Conservation (phyloP, 1,140 invertebrate species). For the Dendrolimus kikuchii region DNA sequence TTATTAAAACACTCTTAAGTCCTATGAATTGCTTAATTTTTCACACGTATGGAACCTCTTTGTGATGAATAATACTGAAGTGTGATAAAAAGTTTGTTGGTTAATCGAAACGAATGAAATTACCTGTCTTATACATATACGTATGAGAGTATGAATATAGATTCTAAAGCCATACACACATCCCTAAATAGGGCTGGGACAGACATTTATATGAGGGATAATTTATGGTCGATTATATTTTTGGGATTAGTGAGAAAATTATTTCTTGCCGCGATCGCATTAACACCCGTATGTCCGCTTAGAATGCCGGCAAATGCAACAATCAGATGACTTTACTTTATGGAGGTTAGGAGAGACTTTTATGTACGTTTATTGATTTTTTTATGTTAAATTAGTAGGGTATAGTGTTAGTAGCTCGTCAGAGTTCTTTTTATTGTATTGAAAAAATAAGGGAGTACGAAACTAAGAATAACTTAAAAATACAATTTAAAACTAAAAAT, state of each 20-base stretch:
- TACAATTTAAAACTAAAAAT: too few relatives aligned
- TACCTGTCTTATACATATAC: neutral
- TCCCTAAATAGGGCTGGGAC: slow-evolving; percentile 50
- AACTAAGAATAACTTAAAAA: too few relatives aligned
- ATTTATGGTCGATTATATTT: slow-evolving; percentile 66
- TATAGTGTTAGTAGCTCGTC: too few relatives aligned
- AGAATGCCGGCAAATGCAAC: neutral
- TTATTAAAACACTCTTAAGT: too few relatives aligned
- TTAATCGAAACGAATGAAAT: neutral
- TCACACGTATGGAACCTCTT: neutral
- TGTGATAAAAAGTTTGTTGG: neutral
- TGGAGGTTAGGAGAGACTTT: too few relatives aligned
- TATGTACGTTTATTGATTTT: too few relatives aligned
- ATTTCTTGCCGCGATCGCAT: slow-evolving; percentile 53
- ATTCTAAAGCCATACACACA: slow-evolving; percentile 5
- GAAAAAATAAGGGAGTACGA: too few relatives aligned
- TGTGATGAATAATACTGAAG: neutral
- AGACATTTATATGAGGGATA: slow-evolving; percentile 47
- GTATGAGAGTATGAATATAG: too few relatives aligned
- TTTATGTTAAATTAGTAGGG: too few relatives aligned
- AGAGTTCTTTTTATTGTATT: too few relatives aligned
- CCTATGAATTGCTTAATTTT: too few relatives aligned
- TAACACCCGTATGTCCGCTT: slow-evolving; percentile 17
- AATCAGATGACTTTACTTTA: neutral
- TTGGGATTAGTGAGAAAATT: slow-evolving; percentile 64